Conservation (phyloP, 2,113 vertebrate species). For the Bagarius yarrelli region DNA sequence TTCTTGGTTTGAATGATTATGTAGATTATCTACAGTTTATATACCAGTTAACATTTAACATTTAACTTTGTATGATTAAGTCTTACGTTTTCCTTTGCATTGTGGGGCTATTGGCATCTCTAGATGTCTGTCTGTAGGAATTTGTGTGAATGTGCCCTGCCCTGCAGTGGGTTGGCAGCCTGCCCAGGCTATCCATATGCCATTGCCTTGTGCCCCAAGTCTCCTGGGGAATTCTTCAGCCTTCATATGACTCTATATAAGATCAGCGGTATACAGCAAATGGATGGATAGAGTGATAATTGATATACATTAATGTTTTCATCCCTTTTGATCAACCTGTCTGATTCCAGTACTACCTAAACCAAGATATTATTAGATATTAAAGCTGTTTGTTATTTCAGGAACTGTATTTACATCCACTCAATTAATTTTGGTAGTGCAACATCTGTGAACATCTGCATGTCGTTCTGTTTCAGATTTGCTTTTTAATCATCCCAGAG, state of each 20-base stretch:
- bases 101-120: no score
- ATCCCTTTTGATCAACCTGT: neutral
- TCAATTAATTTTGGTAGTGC: neutral
- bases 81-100: no score
- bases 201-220: no score
- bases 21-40: neutral
- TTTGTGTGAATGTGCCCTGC: no score
- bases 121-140: no score
- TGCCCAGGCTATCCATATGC: no score
- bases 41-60: no score
- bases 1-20: neutral
- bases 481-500: neutral
- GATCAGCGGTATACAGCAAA: no score
- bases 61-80: no score
- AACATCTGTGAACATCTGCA: constrained; percentile 3
- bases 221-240: no score
- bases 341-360: neutral
- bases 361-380: neutral
- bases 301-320: neutral
- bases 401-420: neutral
- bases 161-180: no score
- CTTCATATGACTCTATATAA: no score
- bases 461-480: neutral
- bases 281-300: neutral
- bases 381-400: neutral